Percentiles rank a stretch among this genome's conserved stretches.
phyloP scores from a whole-genome alignment of 2,113 vertebrate species.

The Crotalus tigris region DNA sequence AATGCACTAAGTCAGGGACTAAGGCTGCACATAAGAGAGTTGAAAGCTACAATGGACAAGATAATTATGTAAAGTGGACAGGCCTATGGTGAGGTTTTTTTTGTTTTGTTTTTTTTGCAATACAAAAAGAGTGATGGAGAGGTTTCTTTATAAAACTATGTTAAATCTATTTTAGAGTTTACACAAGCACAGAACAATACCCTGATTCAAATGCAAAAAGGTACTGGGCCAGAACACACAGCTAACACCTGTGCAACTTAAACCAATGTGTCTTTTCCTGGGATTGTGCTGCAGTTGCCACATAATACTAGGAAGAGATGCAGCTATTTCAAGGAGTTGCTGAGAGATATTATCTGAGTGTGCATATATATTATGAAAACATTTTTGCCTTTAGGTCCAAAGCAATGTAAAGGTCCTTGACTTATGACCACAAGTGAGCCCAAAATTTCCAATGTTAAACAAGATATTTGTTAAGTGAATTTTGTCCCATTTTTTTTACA shows the following conservation, averaged over 20 bases:
- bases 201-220: not conserved
- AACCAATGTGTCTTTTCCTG: not conserved
- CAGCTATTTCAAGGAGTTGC: not conserved
- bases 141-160: not conserved
- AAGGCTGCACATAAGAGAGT: not conserved
- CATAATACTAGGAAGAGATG: not conserved
- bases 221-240: not conserved
- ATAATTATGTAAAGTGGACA: not conserved
- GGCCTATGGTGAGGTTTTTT: not conserved
- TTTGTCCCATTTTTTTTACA: too few species aligned
- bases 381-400: not conserved
- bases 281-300: not conserved
- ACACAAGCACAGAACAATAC: not conserved
- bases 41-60: not conserved
- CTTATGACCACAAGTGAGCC: too few species aligned
- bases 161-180: not conserved
- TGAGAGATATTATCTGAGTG: not conserved
- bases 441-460: too few species aligned
- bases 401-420: not conserved
- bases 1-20: not conserved
- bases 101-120: not conserved
- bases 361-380: not conserved
- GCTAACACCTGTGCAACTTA: not conserved
- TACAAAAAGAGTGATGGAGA: not conserved
- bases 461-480: too few species aligned